These are phyloP conservation scores for Cheilosia urbana DNA, from an alignment of 2,888 invertebrate species.

Conservation along the genomic window DNA sequence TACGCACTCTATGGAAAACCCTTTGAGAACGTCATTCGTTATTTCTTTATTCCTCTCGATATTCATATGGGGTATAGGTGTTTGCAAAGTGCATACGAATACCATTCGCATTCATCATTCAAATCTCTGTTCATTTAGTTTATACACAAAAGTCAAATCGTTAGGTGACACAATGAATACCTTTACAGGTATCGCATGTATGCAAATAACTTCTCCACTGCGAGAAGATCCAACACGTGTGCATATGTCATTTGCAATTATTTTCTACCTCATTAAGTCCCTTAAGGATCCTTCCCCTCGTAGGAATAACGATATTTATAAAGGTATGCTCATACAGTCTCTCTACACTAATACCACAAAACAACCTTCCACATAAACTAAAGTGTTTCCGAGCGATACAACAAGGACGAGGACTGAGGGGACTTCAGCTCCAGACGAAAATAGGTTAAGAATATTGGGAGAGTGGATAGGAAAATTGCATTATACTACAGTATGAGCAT, in stretches of 20 bases:
- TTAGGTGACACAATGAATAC: conserved; percentile 37
- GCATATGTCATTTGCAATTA: conserved; percentile 72
- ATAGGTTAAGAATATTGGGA: conserved; percentile 34
- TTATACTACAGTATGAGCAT: conserved; percentile 64
- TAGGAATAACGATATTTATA: conserved; percentile 22
- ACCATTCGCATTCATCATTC: conserved; percentile 28
- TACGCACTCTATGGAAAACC: too few relatives aligned
- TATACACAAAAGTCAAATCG: conserved; percentile 43
- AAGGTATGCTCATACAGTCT: background rate
- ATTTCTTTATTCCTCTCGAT: background rate
- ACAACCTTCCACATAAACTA: conserved; percentile 4
- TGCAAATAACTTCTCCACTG: conserved; percentile 30
- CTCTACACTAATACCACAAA: background rate
- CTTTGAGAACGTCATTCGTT: too few relatives aligned
- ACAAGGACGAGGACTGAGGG: conserved; percentile 8
- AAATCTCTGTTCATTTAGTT: conserved; percentile 41
- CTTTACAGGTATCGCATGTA: background rate
- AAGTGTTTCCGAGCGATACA: conserved; percentile 15
- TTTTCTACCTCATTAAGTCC: conserved; percentile 71
- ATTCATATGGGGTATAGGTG: background rate
- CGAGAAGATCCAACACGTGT: conserved; percentile 53
- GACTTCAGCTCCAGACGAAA: conserved; percentile 22
- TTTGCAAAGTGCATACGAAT: background rate
- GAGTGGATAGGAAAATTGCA: conserved; percentile 59
- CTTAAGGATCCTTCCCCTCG: conserved; percentile 55